phyloP scores from a whole-genome alignment of 2,797 vertebrate genomes.

The Telmatherina bonti region DNA sequence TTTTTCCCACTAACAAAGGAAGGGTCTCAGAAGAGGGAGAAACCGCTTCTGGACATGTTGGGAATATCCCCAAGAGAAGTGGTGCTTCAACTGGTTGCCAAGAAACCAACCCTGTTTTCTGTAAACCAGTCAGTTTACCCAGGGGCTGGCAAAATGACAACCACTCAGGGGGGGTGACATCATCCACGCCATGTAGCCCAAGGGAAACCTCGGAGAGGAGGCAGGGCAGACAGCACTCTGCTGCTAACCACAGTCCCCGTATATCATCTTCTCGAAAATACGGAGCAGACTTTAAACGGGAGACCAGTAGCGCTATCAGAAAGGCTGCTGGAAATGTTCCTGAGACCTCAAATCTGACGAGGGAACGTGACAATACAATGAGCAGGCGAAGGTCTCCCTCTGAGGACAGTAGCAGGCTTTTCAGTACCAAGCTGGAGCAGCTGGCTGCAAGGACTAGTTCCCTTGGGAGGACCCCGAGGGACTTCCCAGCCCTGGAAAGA shows the following conservation, averaged over 20 bases:
- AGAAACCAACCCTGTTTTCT: slow-evolving; percentile 52
- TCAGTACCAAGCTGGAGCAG: slow-evolving; percentile 92
- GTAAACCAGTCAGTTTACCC: slow-evolving; percentile 85
- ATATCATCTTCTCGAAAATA: slow-evolving; percentile 86
- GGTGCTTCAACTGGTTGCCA: slow-evolving; percentile 68
- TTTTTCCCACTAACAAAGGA: slow-evolving; percentile 76
- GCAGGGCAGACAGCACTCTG: slow-evolving; percentile 81
- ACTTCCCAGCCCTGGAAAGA: slow-evolving; percentile 87
- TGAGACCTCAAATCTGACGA: slow-evolving; percentile 72
- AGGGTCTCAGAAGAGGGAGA: slow-evolving; percentile 77
- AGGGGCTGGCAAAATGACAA: slow-evolving; percentile 80
- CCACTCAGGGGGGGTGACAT: slow-evolving; percentile 55
- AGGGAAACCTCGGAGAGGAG: slow-evolving; percentile 87
- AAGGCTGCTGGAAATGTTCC: slow-evolving; percentile 74
- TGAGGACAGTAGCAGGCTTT: slow-evolving; percentile 88
- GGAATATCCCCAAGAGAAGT: slow-evolving; percentile 50
- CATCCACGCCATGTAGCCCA: slow-evolving; percentile 78
- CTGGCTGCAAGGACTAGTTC: slow-evolving; percentile 89
- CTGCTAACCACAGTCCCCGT: slow-evolving; percentile 80
- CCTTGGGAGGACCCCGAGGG: slow-evolving; percentile 83
- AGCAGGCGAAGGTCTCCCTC: slow-evolving; percentile 80
- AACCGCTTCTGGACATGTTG: slow-evolving; percentile 77
- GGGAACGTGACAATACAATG: slow-evolving; percentile 77
- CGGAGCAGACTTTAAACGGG: slow-evolving; percentile 87
- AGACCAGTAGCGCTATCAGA: slow-evolving; percentile 62